Evolutionary conservation across 2,888 invertebrate species (phyloP), one percentile per base, ranked within the genome.

Genomic region (Augiades crinisus): DNA sequence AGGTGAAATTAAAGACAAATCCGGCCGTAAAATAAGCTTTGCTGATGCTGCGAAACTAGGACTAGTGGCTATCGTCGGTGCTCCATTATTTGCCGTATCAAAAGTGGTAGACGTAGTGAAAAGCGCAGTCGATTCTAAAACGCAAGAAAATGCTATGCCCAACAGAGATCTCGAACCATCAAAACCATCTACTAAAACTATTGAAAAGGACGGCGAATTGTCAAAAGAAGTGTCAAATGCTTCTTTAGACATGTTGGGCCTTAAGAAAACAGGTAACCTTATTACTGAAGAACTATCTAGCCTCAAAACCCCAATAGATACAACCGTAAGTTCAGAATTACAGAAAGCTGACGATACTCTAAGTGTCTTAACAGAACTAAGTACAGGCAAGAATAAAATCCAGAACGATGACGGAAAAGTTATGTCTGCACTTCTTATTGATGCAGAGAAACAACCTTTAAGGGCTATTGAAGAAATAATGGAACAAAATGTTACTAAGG

Each of bases 31-130:
- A 60, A 92, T 96, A 12, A 92, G 92, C 47, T 78, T 96, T 51
- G 86, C 92, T 33, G 95, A 95, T 65, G 96, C 96, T 17, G 92
- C 94, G 8, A 94, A 95, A 78, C 84, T 93, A 62, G 97, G 97
- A 6, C 81, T 95, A 16, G 78, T 97, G 6, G 91, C 92, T 34
- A 93, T 96, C 10, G 79, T 93, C 12, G 96, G 96, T 21, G 93
- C 94, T 1, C 96, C 96, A 4, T 80, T 95, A 36, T 90, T 94
- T 14, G 94, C 94, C 2, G 92, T 93, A 6, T 91, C 93, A 46
- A 92, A 93, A 61, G 91, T 93, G 1, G 88, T 94, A 34, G 92
- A 93, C 67, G 90, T 93, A 0, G 91, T 94, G 0, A 91, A 91
- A 60, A 83, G 63, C 47, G 90, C 93, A 3, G 84, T 91, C 38